phyloP scores from a whole-genome alignment of 2,113 vertebrate genomes.

The Oncorhynchus clarkii region DNA sequence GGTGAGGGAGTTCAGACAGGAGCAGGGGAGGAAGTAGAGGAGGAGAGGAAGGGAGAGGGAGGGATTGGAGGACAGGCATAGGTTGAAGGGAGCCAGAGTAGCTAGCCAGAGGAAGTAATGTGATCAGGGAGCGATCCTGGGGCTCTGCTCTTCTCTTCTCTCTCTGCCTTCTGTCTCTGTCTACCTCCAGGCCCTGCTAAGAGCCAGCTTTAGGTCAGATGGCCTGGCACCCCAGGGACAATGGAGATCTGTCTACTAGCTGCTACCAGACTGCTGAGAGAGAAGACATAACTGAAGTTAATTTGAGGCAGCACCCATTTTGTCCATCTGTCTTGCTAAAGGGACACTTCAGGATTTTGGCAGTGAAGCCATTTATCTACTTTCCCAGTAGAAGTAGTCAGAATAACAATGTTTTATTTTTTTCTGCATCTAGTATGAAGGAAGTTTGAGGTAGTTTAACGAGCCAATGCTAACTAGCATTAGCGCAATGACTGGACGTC shows the following conservation, averaged over 20 bases:
- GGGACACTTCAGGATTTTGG: background rate
- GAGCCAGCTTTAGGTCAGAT: conserved; percentile 6
- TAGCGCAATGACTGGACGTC: no score
- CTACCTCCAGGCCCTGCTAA: background rate
- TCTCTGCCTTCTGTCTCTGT: background rate
- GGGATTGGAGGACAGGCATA: no score
- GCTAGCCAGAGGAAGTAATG: conserved; percentile 49
- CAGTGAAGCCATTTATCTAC: no score
- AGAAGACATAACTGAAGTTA: conserved; percentile 31
- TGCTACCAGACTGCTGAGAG: conserved; percentile 11
- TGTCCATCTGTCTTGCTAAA: conserved; percentile 18
- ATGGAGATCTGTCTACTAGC: conserved; percentile 14
- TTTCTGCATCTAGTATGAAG: no score
- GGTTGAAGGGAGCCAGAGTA: background rate
- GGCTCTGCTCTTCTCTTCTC: background rate
- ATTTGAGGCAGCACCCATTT: conserved; percentile 30
- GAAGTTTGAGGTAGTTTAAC: no score
- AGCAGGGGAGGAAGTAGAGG: no score
- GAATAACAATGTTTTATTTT: no score
- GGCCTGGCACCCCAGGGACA: conserved; percentile 26
- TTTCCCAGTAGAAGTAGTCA: no score
- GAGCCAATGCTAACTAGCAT: no score
- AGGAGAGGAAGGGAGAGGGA: no score
- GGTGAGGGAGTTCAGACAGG: no score
- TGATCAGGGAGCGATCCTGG: conserved; percentile 52